Evolutionary conservation across 2,888 invertebrate genomes (phyloP).

Genomic region (Cantharis nigra): DNA sequence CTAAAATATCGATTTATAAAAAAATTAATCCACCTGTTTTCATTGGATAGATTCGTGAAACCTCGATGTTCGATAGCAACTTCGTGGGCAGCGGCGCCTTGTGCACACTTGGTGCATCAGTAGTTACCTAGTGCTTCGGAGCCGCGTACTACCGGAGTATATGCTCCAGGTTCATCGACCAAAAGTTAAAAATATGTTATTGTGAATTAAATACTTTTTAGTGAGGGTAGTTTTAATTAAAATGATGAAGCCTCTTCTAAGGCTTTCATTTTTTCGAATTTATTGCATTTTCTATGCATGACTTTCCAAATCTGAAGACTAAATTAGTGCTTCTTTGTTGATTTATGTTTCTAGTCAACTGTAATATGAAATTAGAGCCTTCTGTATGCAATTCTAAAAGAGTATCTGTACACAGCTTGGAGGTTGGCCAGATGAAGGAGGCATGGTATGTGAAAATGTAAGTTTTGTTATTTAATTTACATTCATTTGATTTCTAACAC

Average conservation of each 20-base stretch:
- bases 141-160: not conserved
- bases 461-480: constrained; percentile 28
- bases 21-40: not conserved
- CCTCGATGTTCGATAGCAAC: constrained; percentile 2
- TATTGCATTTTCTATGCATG: not conserved
- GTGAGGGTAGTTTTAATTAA: not conserved
- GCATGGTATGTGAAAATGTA: constrained; percentile 52
- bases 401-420: constrained; percentile 42
- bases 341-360: constrained; percentile 10
- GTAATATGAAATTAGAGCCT: constrained; percentile 45
- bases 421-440: constrained; percentile 43
- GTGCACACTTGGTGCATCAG: constrained; percentile 1
- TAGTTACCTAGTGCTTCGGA: constrained; percentile 1
- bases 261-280: not conserved
- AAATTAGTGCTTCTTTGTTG: not conserved
- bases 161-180: constrained; percentile 2
- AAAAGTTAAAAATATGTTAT: not conserved
- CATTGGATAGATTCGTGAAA: not conserved
- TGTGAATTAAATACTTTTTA: not conserved
- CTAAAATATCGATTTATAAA: not conserved
- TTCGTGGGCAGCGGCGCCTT: constrained; percentile 13
- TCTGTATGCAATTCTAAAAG: constrained; percentile 44
- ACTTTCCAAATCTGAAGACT: not conserved
- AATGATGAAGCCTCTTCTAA: constrained; percentile 3
- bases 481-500: not conserved